Conservation (phyloP, 2,113 vertebrate genomes). For the Scytalopus superciliaris region DNA sequence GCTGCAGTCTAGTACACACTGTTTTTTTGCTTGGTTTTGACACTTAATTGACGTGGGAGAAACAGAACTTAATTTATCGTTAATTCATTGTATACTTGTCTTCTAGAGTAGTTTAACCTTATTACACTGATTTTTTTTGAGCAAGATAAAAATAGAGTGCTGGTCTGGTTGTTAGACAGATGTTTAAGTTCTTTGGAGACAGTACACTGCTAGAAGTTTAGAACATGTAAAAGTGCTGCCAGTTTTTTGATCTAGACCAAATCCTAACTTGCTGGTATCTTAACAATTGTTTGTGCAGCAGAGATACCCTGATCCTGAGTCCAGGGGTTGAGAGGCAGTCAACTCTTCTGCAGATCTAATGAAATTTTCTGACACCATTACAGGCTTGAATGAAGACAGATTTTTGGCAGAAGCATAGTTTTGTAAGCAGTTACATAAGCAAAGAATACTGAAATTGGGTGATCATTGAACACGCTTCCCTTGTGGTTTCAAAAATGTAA, state of each 20-base stretch:
- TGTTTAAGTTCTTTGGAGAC: neutral
- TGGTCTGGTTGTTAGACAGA: neutral
- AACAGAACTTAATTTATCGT: neutral
- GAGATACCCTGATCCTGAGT: neutral
- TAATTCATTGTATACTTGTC: neutral
- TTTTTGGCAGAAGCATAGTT: conserved; percentile 21
- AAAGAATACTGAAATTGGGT: neutral
- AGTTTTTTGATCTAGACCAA: neutral
- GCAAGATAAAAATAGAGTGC: neutral
- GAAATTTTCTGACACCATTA: conserved; percentile 1
- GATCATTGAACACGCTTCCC: neutral
- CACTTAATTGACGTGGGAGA: neutral
- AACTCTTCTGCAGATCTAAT: neutral
- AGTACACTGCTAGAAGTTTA: neutral
- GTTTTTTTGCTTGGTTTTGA: neutral
- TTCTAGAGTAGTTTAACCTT: neutral
- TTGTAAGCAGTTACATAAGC: conserved; percentile 2
- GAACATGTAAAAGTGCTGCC: neutral
- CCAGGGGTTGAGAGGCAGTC: neutral
- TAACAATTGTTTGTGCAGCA: neutral
- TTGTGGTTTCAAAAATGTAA: neutral
- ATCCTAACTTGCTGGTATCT: neutral
- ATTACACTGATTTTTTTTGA: neutral
- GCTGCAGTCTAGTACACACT: neutral
- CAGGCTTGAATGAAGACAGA: neutral